Percentiles rank a stretch among this genome's conserved stretches.
These are phyloP conservation scores for Chaenogobius annularis DNA, from an alignment of 2,113 vertebrate species.

Conservation along the genomic window DNA sequence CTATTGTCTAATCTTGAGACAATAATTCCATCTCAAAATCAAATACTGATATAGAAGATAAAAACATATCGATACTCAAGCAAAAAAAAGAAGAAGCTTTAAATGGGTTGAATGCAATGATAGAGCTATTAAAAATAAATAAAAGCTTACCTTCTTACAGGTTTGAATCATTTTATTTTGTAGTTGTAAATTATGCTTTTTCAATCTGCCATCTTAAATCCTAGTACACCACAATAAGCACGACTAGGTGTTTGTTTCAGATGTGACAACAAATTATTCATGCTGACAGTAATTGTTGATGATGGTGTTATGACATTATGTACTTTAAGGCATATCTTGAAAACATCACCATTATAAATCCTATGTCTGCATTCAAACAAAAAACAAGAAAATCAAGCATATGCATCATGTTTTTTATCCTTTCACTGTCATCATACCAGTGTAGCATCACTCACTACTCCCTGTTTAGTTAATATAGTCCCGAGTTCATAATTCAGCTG, in stretches of 20 bases:
- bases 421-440: neutral
- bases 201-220: neutral
- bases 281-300: neutral
- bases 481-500: conserved; percentile 64
- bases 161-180: too few species aligned
- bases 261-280: neutral
- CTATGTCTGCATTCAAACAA: conserved; percentile 38
- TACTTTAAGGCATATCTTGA: neutral
- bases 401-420: neutral
- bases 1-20: too few species aligned
- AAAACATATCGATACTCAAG: neutral
- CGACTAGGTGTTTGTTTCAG: neutral
- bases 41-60: neutral
- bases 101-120: neutral
- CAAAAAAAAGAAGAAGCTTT: neutral
- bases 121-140: too few species aligned
- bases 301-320: neutral
- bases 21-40: too few species aligned
- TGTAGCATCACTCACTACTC: conserved; percentile 24
- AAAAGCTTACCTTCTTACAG: too few species aligned
- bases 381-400: neutral
- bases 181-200: neutral
- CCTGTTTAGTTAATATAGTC: conserved; percentile 42
- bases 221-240: neutral
- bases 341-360: neutral